These are phyloP conservation scores for Drosophila lutescens DNA, from an alignment of 2,888 invertebrate species.

Conservation along the genomic window DNA sequence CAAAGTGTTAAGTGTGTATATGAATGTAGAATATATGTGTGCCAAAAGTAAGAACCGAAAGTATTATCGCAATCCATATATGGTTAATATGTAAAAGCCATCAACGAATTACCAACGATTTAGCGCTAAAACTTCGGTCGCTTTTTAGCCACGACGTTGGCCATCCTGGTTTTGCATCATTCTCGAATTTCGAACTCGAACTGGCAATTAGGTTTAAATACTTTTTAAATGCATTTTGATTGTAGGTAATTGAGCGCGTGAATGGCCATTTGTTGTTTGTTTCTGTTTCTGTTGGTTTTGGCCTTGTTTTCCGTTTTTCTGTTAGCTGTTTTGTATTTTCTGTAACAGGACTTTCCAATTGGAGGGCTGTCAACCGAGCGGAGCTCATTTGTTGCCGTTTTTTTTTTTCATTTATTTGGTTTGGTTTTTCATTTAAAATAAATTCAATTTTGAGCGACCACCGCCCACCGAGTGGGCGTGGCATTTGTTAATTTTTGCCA, in stretches of 20 bases:
- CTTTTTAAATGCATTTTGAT: constrained; percentile 73
- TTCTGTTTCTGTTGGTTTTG: constrained; percentile 8
- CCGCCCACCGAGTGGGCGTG: constrained; percentile 31
- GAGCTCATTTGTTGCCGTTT: constrained; percentile 15
- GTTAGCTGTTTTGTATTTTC: not conserved
- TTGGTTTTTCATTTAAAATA: constrained; percentile 22
- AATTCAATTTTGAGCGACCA: constrained; percentile 36
- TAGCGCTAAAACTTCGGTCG: not conserved
- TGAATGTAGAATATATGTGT: constrained; percentile 21
- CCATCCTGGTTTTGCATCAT: not conserved
- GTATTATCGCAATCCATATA: not conserved
- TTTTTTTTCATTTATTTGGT: not conserved
- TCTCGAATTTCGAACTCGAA: too few species aligned
- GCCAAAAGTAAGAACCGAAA: constrained; percentile 8
- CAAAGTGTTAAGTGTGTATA: constrained; percentile 37
- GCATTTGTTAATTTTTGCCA: constrained; percentile 53
- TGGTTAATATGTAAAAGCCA: not conserved
- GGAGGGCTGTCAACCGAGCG: constrained; percentile 17
- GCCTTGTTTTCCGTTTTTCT: constrained; percentile 1
- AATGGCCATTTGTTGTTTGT: constrained; percentile 54
- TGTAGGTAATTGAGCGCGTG: constrained; percentile 65
- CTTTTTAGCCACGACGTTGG: not conserved
- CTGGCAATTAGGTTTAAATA: constrained; percentile 72
- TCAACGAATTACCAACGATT: constrained; percentile 29
- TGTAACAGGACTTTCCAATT: constrained; percentile 10